Evolutionary conservation across 2,888 invertebrate genomes (phyloP).

Genomic region (Dilophus febrilis): DNA sequence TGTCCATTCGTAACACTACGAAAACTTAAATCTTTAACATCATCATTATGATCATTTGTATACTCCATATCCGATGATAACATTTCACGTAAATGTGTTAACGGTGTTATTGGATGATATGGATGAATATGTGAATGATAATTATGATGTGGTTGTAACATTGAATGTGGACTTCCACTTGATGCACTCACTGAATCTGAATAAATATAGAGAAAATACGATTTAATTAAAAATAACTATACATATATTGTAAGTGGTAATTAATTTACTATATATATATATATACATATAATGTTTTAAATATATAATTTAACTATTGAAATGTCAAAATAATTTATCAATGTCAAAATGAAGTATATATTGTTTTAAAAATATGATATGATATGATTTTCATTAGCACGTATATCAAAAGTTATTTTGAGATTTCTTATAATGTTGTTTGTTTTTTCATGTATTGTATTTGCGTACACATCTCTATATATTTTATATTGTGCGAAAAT

Average conservation of each 20-base stretch:
- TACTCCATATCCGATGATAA: constrained; percentile 27
- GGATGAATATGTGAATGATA: constrained; percentile 11
- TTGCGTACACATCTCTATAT: too few species aligned
- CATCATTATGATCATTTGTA: constrained; percentile 24
- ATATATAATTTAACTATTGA: too few species aligned
- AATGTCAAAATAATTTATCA: too few species aligned
- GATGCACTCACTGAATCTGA: constrained; percentile 41
- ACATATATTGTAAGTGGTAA: constrained; percentile 16
- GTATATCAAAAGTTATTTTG: too few species aligned
- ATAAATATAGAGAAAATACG: constrained; percentile 17
- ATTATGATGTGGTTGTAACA: constrained; percentile 22
- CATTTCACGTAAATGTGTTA: constrained; percentile 25
- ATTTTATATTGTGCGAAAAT: too few species aligned
- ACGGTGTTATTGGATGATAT: constrained; percentile 21
- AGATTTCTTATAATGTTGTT: too few species aligned
- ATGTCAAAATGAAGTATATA: too few species aligned
- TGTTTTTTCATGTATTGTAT: too few species aligned
- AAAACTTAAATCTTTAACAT: constrained; percentile 29
- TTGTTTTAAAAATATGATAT: too few species aligned
- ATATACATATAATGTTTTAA: too few species aligned
- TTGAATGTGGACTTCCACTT: constrained; percentile 29
- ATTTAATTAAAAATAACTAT: constrained; percentile 25
- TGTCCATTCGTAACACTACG: constrained; percentile 18
- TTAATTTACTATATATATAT: too few species aligned
- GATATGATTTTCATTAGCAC: too few species aligned